phyloP scores from a whole-genome alignment of 1,140 invertebrate species.

The Leptopilina boulardi region DNA sequence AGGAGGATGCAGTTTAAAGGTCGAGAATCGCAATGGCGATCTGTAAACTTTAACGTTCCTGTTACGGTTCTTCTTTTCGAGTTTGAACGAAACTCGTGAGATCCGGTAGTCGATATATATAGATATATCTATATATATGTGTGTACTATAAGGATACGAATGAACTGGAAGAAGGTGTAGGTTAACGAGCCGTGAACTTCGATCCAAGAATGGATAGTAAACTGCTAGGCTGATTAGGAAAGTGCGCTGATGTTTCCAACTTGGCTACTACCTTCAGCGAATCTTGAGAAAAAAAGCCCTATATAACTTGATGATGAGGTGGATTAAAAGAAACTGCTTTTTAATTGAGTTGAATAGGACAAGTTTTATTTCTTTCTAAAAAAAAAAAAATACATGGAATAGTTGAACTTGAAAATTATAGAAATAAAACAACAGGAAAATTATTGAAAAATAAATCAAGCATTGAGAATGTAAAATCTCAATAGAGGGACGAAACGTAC shows the following conservation, averaged over 20 bases:
- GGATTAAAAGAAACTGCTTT: too few species aligned
- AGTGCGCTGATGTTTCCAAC: neutral
- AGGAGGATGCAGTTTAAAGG: neutral
- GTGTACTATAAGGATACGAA: constrained; percentile 2
- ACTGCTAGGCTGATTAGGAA: constrained; percentile 20
- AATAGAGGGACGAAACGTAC: too few species aligned
- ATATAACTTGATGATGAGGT: too few species aligned
- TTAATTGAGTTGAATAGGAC: too few species aligned
- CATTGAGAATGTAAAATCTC: too few species aligned
- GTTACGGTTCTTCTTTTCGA: constrained; percentile 29
- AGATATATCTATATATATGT: neutral
- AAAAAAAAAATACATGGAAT: too few species aligned
- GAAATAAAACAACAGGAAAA: too few species aligned
- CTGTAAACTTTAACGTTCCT: constrained; percentile 27
- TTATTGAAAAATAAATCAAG: too few species aligned
- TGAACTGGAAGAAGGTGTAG: constrained; percentile 22
- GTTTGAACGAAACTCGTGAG: constrained; percentile 29
- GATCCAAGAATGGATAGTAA: constrained; percentile 28
- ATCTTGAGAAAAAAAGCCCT: neutral
- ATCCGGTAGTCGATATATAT: constrained; percentile 29
- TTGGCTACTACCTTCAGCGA: neutral
- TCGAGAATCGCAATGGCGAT: constrained; percentile 26
- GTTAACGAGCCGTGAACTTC: constrained; percentile 31
- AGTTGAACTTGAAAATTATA: too few species aligned
- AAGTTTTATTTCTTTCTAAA: too few species aligned